phyloP scores from a whole-genome alignment of 2,888 invertebrate species.

The Pardosa pseudoannulata region DNA sequence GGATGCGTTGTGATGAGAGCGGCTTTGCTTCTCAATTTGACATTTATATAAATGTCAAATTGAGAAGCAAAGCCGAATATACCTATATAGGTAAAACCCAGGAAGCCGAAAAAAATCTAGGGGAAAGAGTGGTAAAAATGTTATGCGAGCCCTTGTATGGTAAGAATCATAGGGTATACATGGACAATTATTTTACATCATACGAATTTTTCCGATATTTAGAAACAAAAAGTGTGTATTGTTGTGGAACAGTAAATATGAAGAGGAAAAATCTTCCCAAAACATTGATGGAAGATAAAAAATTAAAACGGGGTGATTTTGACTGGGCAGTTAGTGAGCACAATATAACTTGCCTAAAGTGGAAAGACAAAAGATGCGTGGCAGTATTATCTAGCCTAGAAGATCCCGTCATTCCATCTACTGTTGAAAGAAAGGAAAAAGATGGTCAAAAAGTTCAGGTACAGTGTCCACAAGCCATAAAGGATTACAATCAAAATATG shows the following conservation, averaged over 20 bases:
- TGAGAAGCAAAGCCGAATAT: too few species aligned
- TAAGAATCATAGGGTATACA: not conserved
- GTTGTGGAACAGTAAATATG: slow-evolving; percentile 18
- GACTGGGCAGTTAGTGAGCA: too few species aligned
- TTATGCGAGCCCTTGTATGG: slow-evolving; percentile 5
- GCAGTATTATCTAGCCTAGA: too few species aligned
- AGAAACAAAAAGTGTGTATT: not conserved
- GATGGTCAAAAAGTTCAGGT: too few species aligned
- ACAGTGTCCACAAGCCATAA: too few species aligned
- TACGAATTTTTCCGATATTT: not conserved
- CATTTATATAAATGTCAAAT: too few species aligned
- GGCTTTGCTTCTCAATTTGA: not conserved
- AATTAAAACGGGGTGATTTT: too few species aligned
- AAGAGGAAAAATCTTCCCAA: not conserved
- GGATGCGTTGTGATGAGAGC: slow-evolving; percentile 2
- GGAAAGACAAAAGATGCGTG: too few species aligned
- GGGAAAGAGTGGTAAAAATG: not conserved
- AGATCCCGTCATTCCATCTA: too few species aligned
- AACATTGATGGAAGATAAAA: not conserved
- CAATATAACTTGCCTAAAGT: too few species aligned
- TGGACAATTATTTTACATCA: slow-evolving; percentile 13
- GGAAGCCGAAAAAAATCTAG: not conserved
- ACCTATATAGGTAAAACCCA: not conserved
- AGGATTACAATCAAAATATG: too few species aligned
- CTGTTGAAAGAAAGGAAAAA: too few species aligned